Evolutionary conservation across 2,888 invertebrate species (phyloP).

Genomic region (Noctua janthina): DNA sequence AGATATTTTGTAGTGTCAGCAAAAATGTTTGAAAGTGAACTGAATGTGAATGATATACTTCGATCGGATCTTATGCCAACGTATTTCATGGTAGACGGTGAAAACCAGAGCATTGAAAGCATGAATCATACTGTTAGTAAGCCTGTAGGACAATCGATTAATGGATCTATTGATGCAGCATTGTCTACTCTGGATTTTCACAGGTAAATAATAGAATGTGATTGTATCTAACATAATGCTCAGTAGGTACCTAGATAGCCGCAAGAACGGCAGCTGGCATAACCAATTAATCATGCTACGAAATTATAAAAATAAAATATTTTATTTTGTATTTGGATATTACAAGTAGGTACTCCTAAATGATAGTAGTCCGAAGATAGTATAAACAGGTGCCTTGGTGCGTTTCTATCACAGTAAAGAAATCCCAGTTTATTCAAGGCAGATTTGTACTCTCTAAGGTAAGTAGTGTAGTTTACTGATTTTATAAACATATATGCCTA

Average conservation of each 20-base stretch:
- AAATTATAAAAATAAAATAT: too few relatives aligned
- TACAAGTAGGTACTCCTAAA: too few relatives aligned
- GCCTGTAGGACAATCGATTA: conserved; percentile 73
- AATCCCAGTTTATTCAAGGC: neutral
- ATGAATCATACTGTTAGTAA: conserved; percentile 65
- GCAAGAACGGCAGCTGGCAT: neutral
- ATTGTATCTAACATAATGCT: neutral
- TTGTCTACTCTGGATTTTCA: conserved; percentile 92
- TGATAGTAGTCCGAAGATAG: too few relatives aligned
- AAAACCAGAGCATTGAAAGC: conserved; percentile 65
- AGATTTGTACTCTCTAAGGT: neutral
- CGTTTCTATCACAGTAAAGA: too few relatives aligned
- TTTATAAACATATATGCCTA: neutral
- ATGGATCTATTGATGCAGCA: conserved; percentile 92
- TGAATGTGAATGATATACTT: conserved; percentile 92
- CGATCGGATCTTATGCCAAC: conserved; percentile 93
- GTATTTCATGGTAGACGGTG: conserved; percentile 89
- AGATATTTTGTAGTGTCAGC: conserved; percentile 46
- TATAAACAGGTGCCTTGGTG: too few relatives aligned
- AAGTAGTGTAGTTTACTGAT: neutral
- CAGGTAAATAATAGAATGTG: conserved; percentile 86
- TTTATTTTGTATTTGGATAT: too few relatives aligned
- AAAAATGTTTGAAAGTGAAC: conserved; percentile 79
- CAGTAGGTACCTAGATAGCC: neutral
- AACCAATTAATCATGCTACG: neutral